Evolutionary conservation across 2,113 vertebrate genomes (phyloP).

Genomic region (Cairina moschata): DNA sequence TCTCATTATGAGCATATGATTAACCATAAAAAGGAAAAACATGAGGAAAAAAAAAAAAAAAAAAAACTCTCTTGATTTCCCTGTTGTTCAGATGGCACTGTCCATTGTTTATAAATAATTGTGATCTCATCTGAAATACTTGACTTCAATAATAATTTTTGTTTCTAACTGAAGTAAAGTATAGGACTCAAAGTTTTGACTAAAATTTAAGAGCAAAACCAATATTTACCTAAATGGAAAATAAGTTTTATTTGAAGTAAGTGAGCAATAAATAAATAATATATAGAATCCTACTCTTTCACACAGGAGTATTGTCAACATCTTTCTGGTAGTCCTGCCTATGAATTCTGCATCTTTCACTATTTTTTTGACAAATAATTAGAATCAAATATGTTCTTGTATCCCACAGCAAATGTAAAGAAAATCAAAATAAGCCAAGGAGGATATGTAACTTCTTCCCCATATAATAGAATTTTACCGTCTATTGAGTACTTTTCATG

Average conservation of each 20-base stretch:
- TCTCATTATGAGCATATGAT: background rate
- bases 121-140: background rate
- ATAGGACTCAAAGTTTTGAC: fast-evolving
- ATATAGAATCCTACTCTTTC: background rate
- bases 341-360: background rate
- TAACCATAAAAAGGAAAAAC: background rate
- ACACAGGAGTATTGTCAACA: fast-evolving
- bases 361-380: background rate
- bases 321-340: background rate
- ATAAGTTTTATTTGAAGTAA: background rate
- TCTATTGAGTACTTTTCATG: background rate
- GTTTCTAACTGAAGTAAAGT: background rate
- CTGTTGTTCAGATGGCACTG: background rate
- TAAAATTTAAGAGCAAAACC: background rate
- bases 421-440: background rate
- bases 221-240: background rate
- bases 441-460: background rate
- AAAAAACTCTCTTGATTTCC: background rate
- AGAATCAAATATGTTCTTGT: background rate
- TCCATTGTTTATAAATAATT: background rate
- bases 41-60: background rate
- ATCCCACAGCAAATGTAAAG: background rate
- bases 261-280: background rate
- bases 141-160: background rate
- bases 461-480: background rate